These are phyloP conservation scores for Ophion ventricosus DNA, from an alignment of 2,888 invertebrate genomes.

Conservation along the genomic window DNA sequence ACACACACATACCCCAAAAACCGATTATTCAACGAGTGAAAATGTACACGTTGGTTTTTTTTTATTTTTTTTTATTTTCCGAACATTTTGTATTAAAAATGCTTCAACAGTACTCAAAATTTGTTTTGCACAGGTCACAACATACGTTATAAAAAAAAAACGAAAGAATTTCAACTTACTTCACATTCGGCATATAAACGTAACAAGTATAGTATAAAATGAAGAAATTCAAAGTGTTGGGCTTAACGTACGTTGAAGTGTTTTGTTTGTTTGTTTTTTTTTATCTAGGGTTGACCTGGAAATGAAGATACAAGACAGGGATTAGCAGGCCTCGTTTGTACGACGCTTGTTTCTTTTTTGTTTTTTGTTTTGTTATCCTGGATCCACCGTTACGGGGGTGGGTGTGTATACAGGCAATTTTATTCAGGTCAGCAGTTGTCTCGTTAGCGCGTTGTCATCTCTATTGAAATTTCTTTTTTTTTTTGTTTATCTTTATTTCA, in stretches of 20 bases:
- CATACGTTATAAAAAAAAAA: slow-evolving; percentile 75
- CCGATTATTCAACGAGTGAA: not conserved
- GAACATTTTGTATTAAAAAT: slow-evolving; percentile 79
- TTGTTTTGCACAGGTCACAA: slow-evolving; percentile 73
- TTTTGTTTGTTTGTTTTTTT: slow-evolving; percentile 45
- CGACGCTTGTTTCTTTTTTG: slow-evolving; percentile 56
- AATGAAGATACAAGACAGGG: slow-evolving; percentile 76
- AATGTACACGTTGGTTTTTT: slow-evolving; percentile 53
- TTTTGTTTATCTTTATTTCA: slow-evolving; percentile 51
- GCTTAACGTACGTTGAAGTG: slow-evolving; percentile 60
- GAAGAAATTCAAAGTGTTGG: slow-evolving; percentile 74
- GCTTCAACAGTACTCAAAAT: slow-evolving; percentile 79
- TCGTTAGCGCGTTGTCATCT: slow-evolving; percentile 70
- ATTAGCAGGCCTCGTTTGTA: slow-evolving; percentile 60
- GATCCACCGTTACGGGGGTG: slow-evolving; percentile 67
- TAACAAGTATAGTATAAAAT: slow-evolving; percentile 78
- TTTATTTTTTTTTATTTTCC: slow-evolving; percentile 71
- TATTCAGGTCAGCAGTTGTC: slow-evolving; percentile 69
- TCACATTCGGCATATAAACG: slow-evolving; percentile 75
- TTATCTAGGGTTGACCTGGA: slow-evolving; percentile 78
- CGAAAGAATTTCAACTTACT: slow-evolving; percentile 71
- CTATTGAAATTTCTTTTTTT: slow-evolving; percentile 64
- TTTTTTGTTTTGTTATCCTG: slow-evolving; percentile 64
- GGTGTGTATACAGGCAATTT: slow-evolving; percentile 73
- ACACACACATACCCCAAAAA: too few species aligned